Conservation (phyloP, 2,888 invertebrate genomes). For the Cheilosia variabilis region DNA sequence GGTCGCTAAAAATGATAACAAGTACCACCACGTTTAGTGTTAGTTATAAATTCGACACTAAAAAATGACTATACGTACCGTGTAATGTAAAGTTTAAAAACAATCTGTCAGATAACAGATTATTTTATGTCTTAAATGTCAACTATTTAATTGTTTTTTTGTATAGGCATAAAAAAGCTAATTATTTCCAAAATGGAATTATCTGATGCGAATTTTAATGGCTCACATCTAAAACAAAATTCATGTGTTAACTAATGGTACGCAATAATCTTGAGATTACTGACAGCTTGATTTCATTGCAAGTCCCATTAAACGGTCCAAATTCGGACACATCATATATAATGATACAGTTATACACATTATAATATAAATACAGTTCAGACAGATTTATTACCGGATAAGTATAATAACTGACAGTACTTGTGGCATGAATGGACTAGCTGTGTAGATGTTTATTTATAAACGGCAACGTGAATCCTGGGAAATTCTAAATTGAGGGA, state of each 20-base stretch:
- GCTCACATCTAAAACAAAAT: neutral
- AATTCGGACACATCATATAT: neutral
- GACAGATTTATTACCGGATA: neutral
- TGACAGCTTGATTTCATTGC: neutral
- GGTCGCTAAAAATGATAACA: too few relatives aligned
- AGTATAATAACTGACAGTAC: neutral
- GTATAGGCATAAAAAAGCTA: neutral
- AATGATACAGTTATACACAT: too few relatives aligned
- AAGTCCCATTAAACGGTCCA: neutral
- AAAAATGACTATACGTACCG: too few relatives aligned
- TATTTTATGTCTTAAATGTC: too few relatives aligned
- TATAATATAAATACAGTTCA: too few relatives aligned
- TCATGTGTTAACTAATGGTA: neutral
- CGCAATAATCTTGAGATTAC: neutral
- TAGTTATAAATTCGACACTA: too few relatives aligned
- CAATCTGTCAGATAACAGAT: too few relatives aligned
- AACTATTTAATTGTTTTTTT: too few relatives aligned
- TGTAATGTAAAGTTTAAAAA: too few relatives aligned
- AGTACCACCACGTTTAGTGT: too few relatives aligned
- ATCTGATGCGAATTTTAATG: slow-evolving; percentile 5
- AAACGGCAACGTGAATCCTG: neutral
- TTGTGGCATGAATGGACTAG: neutral
- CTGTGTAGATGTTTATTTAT: neutral
- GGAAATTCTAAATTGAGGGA: slow-evolving; percentile 1
- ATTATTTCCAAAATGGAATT: neutral